Evolutionary conservation across 2,113 vertebrate species (phyloP), one percentile per base, ranked within the genome.

Genomic region (Dendrocopos noguchii): DNA sequence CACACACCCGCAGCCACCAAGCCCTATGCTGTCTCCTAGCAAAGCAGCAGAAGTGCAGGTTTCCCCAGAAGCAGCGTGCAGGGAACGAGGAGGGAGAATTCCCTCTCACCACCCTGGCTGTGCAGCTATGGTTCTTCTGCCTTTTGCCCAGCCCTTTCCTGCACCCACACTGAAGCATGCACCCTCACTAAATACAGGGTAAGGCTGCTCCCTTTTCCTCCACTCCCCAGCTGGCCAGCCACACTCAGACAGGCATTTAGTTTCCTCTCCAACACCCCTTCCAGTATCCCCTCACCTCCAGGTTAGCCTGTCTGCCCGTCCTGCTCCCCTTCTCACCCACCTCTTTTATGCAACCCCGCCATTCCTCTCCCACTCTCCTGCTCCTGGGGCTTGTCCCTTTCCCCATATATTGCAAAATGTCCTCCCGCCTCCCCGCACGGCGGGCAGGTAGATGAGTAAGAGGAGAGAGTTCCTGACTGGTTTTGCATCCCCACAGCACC

Each of bases 11-110:
- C 59, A 86, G 85, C 88, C 80, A 55, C 78, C 57, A 63, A 47
- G 86, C 95, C n/a, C 21, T 60, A 53, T 44, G 84, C 81, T 44
- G 85, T 76, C 91, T 87, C 90, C 93, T 47, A 29, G 87, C 92
- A 66, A 92, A 6, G 60, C 46, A 8, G 42, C 59, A 31, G 46
- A 31, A 81, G 60, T 2, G 29, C 92, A 76, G 91, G 72, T 81
- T 87, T 95, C 91, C 84, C 88, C 84, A 60, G 87, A 88, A 67
- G 87, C 89, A 57, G 90, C 36, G 0, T 6, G 61, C 5, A 7
- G 75, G 14, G 57, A 56, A 16, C 10, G 2, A 87, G 66, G 84
- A 17, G 53, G 70, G 52, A 21, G 34, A 66, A 17, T 0, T 70
- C n/a, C 59, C 70, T 64, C 60, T 65, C 7, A 6, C 61, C 5